Percentiles rank a stretch among this genome's conserved stretches.
These are phyloP conservation scores for Paracentrotus lividus DNA, from an alignment of 53 echinoderm and acorn worm genomes.

Conservation along the genomic window DNA sequence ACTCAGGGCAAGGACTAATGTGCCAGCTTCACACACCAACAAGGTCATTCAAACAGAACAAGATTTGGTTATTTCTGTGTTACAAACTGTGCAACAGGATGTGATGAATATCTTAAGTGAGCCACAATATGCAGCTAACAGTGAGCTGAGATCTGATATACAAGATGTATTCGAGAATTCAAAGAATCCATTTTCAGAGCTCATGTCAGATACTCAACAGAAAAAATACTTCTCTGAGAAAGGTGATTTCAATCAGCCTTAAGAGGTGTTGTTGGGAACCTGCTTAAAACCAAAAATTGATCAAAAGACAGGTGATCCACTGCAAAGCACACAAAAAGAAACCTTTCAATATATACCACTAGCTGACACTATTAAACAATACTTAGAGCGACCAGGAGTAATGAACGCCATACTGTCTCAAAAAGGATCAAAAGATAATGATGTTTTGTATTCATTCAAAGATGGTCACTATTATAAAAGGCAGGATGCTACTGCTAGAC, in stretches of 20 bases:
- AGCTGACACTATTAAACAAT: slow-evolving; percentile 37
- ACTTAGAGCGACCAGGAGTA: slow-evolving; percentile 67
- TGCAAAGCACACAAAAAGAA: slow-evolving; percentile 56
- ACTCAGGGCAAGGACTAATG: slow-evolving; percentile 39
- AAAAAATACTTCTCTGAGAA: slow-evolving; percentile 43
- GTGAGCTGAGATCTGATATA: slow-evolving; percentile 45
- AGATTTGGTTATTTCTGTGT: slow-evolving; percentile 45
- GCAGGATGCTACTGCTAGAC: slow-evolving; percentile 63
- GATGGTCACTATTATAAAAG: slow-evolving; percentile 73
- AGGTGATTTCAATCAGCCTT: slow-evolving; percentile 60
- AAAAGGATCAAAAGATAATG: slow-evolving; percentile 41
- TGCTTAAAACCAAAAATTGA: slow-evolving; percentile 59
- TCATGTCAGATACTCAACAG: slow-evolving; percentile 42
- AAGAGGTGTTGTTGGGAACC: slow-evolving; percentile 45
- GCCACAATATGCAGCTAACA: slow-evolving; percentile 37
- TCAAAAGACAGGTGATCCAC: slow-evolving; percentile 56
- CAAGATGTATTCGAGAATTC: slow-evolving; percentile 27
- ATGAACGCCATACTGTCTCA: slow-evolving; percentile 60
- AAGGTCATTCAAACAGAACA: slow-evolving; percentile 38
- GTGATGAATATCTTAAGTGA: slow-evolving; percentile 30
- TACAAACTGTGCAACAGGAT: slow-evolving; percentile 35
- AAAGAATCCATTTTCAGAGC: slow-evolving; percentile 20
- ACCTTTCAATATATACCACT: slow-evolving; percentile 67
- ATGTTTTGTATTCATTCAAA: slow-evolving; percentile 38
- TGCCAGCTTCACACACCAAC: slow-evolving; percentile 52